Conservation (phyloP, 2,113 vertebrate genomes). For the Rhabdornis inornatus region DNA sequence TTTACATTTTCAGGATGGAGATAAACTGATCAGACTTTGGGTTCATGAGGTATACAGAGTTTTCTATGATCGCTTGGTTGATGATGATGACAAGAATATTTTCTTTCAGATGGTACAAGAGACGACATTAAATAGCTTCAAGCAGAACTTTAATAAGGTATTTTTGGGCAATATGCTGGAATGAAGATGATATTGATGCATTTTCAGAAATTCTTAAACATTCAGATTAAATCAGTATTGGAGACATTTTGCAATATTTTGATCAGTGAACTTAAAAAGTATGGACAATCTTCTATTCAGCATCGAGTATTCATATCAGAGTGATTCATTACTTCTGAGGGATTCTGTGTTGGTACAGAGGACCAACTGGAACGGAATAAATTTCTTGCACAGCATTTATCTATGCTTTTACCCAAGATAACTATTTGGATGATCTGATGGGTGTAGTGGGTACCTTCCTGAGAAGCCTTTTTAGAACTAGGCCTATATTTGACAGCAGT, state of each 20-base stretch:
- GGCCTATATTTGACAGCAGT: neutral
- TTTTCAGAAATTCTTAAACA: neutral
- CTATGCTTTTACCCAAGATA: neutral
- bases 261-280: neutral
- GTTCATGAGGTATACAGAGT: slow-evolving; percentile 93
- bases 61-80: slow-evolving; percentile 90
- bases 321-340: neutral
- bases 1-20: slow-evolving; percentile 78
- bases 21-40: slow-evolving; percentile 92
- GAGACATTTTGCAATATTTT: neutral
- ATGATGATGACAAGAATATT: slow-evolving; percentile 77
- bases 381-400: neutral
- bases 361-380: neutral
- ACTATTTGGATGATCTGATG: neutral
- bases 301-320: neutral
- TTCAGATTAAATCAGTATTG: neutral
- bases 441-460: neutral
- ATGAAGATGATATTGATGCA: neutral
- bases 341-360: neutral
- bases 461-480: neutral
- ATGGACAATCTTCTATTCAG: neutral
- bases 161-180: neutral
- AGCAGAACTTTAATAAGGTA: slow-evolving; percentile 85
- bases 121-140: slow-evolving; percentile 81
- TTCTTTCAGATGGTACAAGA: slow-evolving; percentile 88